phyloP scores from a whole-genome alignment of 2,113 vertebrate genomes.

The Ibidorhyncha struthersii region DNA sequence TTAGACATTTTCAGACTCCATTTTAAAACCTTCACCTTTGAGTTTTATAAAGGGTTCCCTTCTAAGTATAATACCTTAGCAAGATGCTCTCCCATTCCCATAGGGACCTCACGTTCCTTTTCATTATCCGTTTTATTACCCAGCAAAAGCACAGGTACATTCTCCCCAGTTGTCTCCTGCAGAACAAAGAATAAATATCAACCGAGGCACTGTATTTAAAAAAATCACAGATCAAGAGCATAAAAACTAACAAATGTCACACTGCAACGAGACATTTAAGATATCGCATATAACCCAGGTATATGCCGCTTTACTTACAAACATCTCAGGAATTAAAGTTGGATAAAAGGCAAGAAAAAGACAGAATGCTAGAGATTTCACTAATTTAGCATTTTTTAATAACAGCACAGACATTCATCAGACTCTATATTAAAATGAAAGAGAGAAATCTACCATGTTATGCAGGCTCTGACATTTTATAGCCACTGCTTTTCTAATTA shows the following conservation, averaged over 20 bases:
- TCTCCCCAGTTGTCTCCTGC: conserved; percentile 85
- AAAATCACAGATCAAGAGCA: not conserved
- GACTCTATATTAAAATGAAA: not conserved
- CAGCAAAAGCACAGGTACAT: conserved; percentile 84
- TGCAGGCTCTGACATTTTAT: not conserved
- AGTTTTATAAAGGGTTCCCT: not conserved
- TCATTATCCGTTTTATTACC: conserved; percentile 92
- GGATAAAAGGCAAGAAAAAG: not conserved
- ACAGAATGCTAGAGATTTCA: not conserved
- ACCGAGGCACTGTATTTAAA: not conserved
- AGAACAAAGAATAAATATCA: conserved; percentile 16
- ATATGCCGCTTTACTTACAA: not conserved
- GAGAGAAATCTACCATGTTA: not conserved
- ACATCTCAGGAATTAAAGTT: not conserved
- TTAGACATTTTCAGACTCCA: not conserved
- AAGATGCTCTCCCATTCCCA: conserved; percentile 81
- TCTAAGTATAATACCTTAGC: conserved; percentile 77
- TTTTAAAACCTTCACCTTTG: not conserved
- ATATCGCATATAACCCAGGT: not conserved
- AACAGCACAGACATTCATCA: not conserved
- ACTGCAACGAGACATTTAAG: not conserved
- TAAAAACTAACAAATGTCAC: not conserved
- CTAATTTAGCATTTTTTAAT: not conserved
- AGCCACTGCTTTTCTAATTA: not conserved
- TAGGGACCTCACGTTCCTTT: conserved; percentile 82